phyloP scores from a whole-genome alignment of 2,888 invertebrate genomes.

The Ischnura elegans region DNA sequence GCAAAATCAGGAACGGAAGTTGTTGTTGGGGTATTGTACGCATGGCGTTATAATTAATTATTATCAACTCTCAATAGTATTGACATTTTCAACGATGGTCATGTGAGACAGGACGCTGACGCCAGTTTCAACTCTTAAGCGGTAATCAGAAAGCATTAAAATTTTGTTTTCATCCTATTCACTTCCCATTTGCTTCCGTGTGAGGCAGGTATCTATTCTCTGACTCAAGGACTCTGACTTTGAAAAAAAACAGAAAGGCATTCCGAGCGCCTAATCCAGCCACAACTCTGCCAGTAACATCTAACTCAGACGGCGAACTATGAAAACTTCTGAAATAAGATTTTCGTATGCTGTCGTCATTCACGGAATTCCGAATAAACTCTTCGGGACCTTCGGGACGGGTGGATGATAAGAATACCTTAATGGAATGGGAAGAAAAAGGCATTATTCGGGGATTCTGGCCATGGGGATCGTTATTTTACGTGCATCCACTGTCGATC shows the following conservation, averaged over 20 bases:
- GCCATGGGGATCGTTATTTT: conserved; percentile 47
- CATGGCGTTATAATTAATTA: no score
- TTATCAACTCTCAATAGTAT: no score
- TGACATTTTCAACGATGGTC: no score
- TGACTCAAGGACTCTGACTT: neutral
- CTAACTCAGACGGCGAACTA: neutral
- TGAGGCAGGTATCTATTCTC: neutral
- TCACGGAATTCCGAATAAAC: conserved; percentile 39
- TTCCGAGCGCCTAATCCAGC: neutral
- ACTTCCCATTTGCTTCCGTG: neutral
- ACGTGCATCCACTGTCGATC: conserved; percentile 55
- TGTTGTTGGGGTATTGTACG: no score
- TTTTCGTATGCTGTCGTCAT: conserved; percentile 22
- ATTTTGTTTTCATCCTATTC: neutral
- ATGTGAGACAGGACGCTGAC: no score
- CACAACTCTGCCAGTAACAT: neutral
- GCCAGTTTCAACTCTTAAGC: no score
- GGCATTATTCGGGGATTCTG: conserved; percentile 33
- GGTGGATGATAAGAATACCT: conserved; percentile 44
- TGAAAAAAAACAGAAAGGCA: neutral
- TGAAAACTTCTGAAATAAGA: neutral
- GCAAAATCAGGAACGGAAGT: no score
- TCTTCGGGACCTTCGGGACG: conserved; percentile 11
- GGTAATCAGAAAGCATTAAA: neutral
- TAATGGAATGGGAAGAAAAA: conserved; percentile 32